phyloP scores from a whole-genome alignment of 1,140 invertebrate species.

The Drosophila sproati region DNA sequence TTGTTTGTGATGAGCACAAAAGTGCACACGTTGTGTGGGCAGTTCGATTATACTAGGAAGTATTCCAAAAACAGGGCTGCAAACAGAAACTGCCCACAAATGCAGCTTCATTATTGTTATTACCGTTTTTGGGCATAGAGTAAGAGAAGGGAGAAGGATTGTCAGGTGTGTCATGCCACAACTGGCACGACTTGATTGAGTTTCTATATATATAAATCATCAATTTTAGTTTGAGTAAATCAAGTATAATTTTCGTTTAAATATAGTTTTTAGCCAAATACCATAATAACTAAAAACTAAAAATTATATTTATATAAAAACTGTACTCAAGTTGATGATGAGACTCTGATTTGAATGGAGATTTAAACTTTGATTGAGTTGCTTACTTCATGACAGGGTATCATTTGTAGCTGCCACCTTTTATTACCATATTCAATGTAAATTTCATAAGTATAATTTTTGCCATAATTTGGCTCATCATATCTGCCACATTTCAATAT shows the following conservation, averaged over 20 bases:
- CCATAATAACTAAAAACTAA: too few species aligned
- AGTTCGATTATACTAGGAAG: not conserved
- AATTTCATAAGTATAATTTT: constrained; percentile 34
- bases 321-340: too few species aligned
- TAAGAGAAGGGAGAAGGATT: not conserved
- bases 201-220: not conserved
- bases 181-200: not conserved
- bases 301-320: too few species aligned
- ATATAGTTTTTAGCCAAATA: too few species aligned
- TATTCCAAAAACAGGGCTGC: not conserved
- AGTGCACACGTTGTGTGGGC: constrained; percentile 9
- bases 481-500: constrained; percentile 27
- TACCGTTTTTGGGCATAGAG: not conserved
- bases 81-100: constrained; percentile 18
- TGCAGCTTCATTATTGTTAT: constrained; percentile 11
- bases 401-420: not conserved
- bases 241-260: too few species aligned
- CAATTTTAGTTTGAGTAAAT: not conserved
- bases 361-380: too few species aligned
- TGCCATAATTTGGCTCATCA: constrained; percentile 25
- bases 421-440: constrained; percentile 18
- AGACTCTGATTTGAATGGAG: too few species aligned
- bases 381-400: not conserved
- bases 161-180: constrained; percentile 2
- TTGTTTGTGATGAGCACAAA: constrained; percentile 1